Evolutionary conservation across 2,888 invertebrate species (phyloP).

Genomic region (Apodemia zela): DNA sequence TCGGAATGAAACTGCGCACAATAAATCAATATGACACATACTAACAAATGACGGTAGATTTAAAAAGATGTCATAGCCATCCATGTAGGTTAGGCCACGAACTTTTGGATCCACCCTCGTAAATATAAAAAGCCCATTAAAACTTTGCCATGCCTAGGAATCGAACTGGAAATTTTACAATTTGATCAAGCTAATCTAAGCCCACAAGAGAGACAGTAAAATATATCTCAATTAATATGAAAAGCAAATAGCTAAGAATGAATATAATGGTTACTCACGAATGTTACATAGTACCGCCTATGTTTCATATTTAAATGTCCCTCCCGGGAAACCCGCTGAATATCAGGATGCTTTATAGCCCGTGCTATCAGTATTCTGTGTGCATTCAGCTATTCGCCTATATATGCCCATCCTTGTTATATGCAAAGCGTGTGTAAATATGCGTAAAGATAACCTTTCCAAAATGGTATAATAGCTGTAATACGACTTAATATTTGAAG

Average conservation of each 20-base stretch:
- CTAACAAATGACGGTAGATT: too few species aligned
- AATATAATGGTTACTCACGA: slow-evolving; percentile 22
- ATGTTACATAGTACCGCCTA: slow-evolving; percentile 30
- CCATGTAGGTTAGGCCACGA: too few species aligned
- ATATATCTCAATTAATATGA: neutral
- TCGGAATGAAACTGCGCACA: too few species aligned
- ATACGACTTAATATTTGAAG: neutral
- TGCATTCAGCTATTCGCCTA: slow-evolving; percentile 15
- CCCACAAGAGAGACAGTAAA: neutral
- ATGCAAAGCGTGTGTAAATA: neutral
- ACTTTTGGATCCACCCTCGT: too few species aligned
- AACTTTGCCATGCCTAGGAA: too few species aligned
- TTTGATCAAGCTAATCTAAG: neutral
- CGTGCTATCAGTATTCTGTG: slow-evolving; percentile 28
- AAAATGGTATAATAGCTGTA: neutral
- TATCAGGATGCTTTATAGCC: slow-evolving; percentile 35
- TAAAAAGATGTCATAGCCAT: too few species aligned
- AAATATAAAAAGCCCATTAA: too few species aligned
- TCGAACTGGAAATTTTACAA: neutral
- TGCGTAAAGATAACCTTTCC: neutral
- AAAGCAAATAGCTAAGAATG: slow-evolving; percentile 15
- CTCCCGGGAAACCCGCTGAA: slow-evolving; percentile 33
- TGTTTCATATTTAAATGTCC: slow-evolving; percentile 33
- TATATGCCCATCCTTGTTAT: neutral
- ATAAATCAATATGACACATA: too few species aligned